Conservation (phyloP, 1,140 invertebrate species). For the Archegozetes longisetosus region DNA sequence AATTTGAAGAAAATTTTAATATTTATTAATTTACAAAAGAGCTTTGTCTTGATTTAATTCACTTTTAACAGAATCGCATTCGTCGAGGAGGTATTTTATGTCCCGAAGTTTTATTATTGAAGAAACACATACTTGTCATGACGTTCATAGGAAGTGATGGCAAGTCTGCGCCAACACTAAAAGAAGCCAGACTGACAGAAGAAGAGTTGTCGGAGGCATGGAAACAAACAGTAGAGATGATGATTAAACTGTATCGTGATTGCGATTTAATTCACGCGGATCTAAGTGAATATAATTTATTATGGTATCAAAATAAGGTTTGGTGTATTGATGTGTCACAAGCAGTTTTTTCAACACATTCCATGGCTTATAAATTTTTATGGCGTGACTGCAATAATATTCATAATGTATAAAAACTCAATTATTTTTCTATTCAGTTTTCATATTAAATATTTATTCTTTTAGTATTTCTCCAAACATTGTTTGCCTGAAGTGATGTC, state of each 20-base stretch:
- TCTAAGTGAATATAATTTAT: conserved; percentile 76
- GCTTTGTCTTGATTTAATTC: not conserved
- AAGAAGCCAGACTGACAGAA: conserved; percentile 41
- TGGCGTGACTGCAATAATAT: conserved; percentile 65
- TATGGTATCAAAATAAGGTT: conserved; percentile 57
- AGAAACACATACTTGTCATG: conserved; percentile 76
- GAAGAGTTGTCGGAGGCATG: conserved; percentile 10
- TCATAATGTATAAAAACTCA: conserved; percentile 5
- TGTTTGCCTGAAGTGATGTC: not conserved
- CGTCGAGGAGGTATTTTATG: conserved; percentile 42
- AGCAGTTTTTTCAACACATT: conserved; percentile 64
- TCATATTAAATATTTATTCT: not conserved
- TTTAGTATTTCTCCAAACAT: conserved; percentile 15
- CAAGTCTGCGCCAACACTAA: conserved; percentile 61
- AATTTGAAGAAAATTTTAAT: no score
- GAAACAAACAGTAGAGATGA: conserved; percentile 28
- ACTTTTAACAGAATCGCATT: conserved; percentile 21
- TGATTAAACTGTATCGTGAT: conserved; percentile 54
- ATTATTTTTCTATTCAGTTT: not conserved
- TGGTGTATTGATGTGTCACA: conserved; percentile 84
- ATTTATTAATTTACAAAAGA: not conserved
- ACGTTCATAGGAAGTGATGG: conserved; percentile 64
- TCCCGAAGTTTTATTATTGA: conserved; percentile 61
- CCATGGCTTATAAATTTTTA: conserved; percentile 58
- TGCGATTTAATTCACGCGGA: conserved; percentile 77